These are phyloP conservation scores for Mesembrinibis cayennensis DNA, from an alignment of 2,113 vertebrate genomes.

Conservation along the genomic window DNA sequence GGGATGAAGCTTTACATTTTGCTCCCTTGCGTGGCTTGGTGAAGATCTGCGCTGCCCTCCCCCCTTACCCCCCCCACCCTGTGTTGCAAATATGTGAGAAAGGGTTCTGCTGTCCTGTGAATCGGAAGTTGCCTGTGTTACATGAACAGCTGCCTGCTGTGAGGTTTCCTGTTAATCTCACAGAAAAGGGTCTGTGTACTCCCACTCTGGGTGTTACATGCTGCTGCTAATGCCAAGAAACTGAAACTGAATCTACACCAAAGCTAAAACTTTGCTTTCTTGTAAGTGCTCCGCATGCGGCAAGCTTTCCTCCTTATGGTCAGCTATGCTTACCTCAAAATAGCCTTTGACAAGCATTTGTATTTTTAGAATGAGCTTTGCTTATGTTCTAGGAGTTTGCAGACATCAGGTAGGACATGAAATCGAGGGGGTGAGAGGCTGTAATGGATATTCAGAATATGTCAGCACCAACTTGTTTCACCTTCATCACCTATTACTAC, in stretches of 20 bases:
- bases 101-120: neutral
- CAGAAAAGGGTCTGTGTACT: slow-evolving; percentile 30
- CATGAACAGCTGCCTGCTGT: neutral
- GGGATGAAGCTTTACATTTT: neutral
- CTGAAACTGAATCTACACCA: slow-evolving; percentile 28
- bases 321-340: neutral
- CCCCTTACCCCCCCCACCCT: no score
- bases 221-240: slow-evolving; percentile 19
- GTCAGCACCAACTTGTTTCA: neutral
- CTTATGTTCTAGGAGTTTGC: neutral
- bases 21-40: neutral
- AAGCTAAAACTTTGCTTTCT: slow-evolving; percentile 2
- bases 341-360: neutral
- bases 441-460: neutral
- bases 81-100: neutral
- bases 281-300: neutral
- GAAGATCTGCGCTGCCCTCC: neutral
- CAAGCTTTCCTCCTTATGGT: neutral
- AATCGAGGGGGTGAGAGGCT: neutral
- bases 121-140: neutral
- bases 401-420: neutral
- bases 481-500: neutral
- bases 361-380: slow-evolving; percentile 18
- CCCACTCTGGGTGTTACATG: neutral
- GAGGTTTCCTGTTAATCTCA: slow-evolving; percentile 56